Evolutionary conservation across 2,888 invertebrate species (phyloP), one percentile per base, ranked within the genome.

Genomic region (Beris chalybata): DNA sequence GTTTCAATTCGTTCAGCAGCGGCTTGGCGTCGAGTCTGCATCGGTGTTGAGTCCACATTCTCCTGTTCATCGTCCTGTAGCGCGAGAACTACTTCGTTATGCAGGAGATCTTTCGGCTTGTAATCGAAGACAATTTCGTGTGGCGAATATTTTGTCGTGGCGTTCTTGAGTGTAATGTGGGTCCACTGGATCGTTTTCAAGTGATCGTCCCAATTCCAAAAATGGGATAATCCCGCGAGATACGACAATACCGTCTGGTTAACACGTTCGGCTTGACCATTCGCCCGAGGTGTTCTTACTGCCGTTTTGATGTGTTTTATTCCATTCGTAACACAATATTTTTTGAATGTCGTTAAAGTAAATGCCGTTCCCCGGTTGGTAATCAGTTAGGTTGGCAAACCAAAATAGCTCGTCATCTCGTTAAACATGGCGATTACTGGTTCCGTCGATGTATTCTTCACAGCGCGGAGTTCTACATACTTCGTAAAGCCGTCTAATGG

Each of bases 351-450:
- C 6, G 58, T 59, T 11, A 71, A 68, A 4, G 71, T 72, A 52
- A 71, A 73, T 9, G 70, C 70, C 0, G 67, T 68, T 7, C 72
- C 73, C 30, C 70, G 52, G 50, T 72, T 71, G 7, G 70, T 64
- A 32, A 71, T 56, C 4, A 71, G 64, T 38, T 65, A 47, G n/a
- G 55, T 54, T 30, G 71, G 69, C 12, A 63, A 52, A 9, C 72
- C 71, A 47, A 69, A 70, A 47, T 65, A 67, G 38, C 63, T 64
- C 22, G 69, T 67, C 7, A 71, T 9, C 15, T 70, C 54, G 31
- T 58, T 31, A 7, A 68, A 53, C 4, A 50, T 52, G 29, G 66
- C 59, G 31, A 68, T 50, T 11, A 64, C 68, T 3, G 6, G 12
- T 15, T 45, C 32, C 15, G 55, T 59, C n/a, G 44, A 4, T 0